phyloP scores from a whole-genome alignment of 2,888 invertebrate species.

The Gibbula magus region DNA sequence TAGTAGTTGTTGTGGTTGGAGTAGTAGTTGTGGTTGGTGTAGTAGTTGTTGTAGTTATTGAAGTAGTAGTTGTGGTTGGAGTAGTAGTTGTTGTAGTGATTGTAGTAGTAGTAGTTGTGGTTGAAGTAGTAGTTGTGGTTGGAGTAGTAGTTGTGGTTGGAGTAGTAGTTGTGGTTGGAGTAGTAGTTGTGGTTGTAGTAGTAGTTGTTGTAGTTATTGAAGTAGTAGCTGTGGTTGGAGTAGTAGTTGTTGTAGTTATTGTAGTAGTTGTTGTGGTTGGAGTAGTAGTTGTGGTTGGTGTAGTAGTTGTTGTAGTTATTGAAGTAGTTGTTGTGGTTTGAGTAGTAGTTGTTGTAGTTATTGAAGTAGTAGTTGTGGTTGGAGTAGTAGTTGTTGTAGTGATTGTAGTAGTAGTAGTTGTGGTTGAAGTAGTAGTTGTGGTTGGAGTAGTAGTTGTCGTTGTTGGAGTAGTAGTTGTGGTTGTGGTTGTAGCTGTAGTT shows the following conservation, averaged over 20 bases:
- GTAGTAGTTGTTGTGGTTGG: neutral
- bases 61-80: too few species aligned
- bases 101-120: neutral
- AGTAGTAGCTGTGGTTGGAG: neutral
- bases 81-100: neutral
- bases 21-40: neutral
- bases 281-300: too few species aligned
- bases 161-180: neutral
- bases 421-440: neutral
- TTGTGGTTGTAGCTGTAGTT: constrained; percentile 20
- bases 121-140: neutral
- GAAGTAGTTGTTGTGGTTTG: neutral
- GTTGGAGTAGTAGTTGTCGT: neutral
- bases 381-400: neutral
- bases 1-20: neutral
- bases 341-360: neutral
- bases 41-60: neutral
- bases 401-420: neutral
- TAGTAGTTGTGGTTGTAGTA: constrained; percentile 22
- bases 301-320: too few species aligned
- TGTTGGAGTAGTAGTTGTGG: neutral
- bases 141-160: neutral
- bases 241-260: constrained; percentile 2
- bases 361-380: neutral
- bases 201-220: constrained; percentile 12